These are phyloP conservation scores for Hassar affinis DNA, from an alignment of 2,113 vertebrate genomes.

Conservation along the genomic window DNA sequence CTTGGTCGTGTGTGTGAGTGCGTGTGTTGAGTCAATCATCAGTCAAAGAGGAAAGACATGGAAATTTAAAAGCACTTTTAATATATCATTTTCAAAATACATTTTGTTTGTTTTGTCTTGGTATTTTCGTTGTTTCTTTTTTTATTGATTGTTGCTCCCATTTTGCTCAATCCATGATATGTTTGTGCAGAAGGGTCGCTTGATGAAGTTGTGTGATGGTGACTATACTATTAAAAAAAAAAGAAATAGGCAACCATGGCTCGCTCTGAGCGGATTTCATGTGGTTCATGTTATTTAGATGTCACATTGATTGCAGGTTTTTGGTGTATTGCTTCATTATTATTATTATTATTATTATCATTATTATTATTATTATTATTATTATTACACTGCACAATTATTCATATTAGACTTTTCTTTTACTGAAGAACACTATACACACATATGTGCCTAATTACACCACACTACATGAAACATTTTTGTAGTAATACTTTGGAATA, in stretches of 20 bases:
- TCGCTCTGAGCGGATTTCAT: constrained; percentile 74
- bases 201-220: constrained; percentile 83
- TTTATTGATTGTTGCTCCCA: constrained; percentile 81
- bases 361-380: constrained; percentile 31
- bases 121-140: constrained; percentile 78
- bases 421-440: background rate
- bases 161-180: constrained; percentile 80
- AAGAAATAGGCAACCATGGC: constrained; percentile 79
- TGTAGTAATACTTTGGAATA: constrained; percentile 5
- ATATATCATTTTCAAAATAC: constrained; percentile 83
- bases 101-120: constrained; percentile 82
- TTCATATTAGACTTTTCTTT: background rate
- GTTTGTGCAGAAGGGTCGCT: constrained; percentile 77
- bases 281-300: constrained; percentile 35
- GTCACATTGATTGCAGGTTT: background rate
- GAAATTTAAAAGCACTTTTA: constrained; percentile 84
- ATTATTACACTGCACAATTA: background rate
- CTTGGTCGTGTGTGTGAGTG: constrained; percentile 62
- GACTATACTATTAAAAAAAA: constrained; percentile 80
- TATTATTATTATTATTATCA: constrained; percentile 33
- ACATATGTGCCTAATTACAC: constrained; percentile 28
- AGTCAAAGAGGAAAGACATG: constrained; percentile 77
- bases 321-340: background rate
- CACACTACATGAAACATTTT: constrained; percentile 9
- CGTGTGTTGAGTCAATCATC: constrained; percentile 74